Percentiles rank a stretch among this genome's conserved stretches.
Conservation (phyloP, 2,113 vertebrate species). For the Poeciliopsis prolifica region DNA sequence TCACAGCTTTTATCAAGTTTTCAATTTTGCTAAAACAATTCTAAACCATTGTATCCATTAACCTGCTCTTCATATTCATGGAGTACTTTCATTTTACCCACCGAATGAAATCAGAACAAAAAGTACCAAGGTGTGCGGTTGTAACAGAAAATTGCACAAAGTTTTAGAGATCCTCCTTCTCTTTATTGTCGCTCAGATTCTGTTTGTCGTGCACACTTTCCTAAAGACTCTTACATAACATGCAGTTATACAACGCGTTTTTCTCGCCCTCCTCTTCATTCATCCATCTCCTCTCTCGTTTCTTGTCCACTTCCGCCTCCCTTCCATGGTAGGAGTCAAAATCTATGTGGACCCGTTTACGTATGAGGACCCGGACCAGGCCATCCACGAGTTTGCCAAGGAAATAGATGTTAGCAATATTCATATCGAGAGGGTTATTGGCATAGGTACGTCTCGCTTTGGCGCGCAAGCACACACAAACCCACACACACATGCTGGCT, state of each 20-base stretch:
- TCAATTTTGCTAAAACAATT: no score
- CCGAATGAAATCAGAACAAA: no score
- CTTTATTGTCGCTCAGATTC: conserved; percentile 10
- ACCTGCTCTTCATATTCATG: no score
- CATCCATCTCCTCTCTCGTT: conserved; percentile 15
- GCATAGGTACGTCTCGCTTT: conserved; percentile 87
- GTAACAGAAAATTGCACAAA: neutral
- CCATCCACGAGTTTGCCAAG: conserved; percentile 82
- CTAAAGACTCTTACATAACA: conserved; percentile 57
- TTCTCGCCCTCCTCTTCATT: conserved; percentile 54
- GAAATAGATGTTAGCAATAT: conserved; percentile 95
- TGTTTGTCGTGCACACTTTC: conserved; percentile 24
- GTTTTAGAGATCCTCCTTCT: conserved; percentile 14
- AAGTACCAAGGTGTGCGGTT: neutral
- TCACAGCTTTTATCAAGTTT: no score
- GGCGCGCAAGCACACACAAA: conserved; percentile 1
- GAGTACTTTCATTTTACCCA: no score
- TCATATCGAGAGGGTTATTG: conserved; percentile 99
- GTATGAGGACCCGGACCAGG: conserved; percentile 82
- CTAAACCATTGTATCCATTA: no score
- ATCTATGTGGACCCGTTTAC: conserved; percentile 88
- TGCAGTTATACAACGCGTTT: conserved; percentile 50
- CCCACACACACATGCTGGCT: conserved; percentile 48
- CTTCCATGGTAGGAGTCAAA: conserved; percentile 86
- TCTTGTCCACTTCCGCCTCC: conserved; percentile 68